Percentiles rank a stretch among this genome's conserved stretches.
Conservation (phyloP, 2,797 vertebrate genomes). For the Phoxinus dragarum region DNA sequence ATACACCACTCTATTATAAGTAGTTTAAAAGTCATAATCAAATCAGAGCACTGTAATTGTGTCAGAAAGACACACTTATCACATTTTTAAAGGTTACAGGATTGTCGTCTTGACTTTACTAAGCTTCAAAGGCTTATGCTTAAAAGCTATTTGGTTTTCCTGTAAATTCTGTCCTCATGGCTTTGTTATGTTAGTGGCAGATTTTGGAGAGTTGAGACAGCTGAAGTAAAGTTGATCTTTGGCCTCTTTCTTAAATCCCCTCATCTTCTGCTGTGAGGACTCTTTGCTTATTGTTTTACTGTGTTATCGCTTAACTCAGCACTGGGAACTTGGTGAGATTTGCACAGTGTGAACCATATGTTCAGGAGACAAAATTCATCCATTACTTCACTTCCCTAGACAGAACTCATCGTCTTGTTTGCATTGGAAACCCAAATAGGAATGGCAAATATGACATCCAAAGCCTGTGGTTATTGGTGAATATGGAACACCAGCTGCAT, state of each 20-base stretch:
- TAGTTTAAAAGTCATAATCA: constrained; percentile 10
- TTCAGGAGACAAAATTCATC: constrained; percentile 69
- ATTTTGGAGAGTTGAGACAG: constrained; percentile 54
- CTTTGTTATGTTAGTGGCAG: constrained; percentile 63
- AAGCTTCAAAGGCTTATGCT: constrained; percentile 67
- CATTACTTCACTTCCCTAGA: constrained; percentile 65
- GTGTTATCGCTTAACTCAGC: constrained; percentile 65
- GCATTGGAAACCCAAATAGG: constrained; percentile 68
- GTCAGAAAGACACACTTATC: constrained; percentile 13
- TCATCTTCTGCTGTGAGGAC: constrained; percentile 2
- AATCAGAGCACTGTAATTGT: background rate
- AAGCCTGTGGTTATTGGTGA: constrained; percentile 73
- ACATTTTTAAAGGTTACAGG: background rate
- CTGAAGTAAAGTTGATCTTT: constrained; percentile 66
- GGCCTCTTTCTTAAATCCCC: constrained; percentile 43
- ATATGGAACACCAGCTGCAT: constrained; percentile 76
- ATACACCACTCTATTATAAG: background rate
- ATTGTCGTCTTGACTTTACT: constrained; percentile 39
- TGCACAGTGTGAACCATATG: constrained; percentile 65
- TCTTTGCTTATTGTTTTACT: constrained; percentile 52
- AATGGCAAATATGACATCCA: constrained; percentile 72
- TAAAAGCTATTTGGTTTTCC: constrained; percentile 60
- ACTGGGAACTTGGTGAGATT: constrained; percentile 55
- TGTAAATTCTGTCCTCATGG: constrained; percentile 67
- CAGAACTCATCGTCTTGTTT: constrained; percentile 71